A percentile compares a stretch with the other conserved stretches of the same genome.
Evolutionary conservation across 2,888 invertebrate genomes (phyloP).

Genomic region (Latrodectus elegans): DNA sequence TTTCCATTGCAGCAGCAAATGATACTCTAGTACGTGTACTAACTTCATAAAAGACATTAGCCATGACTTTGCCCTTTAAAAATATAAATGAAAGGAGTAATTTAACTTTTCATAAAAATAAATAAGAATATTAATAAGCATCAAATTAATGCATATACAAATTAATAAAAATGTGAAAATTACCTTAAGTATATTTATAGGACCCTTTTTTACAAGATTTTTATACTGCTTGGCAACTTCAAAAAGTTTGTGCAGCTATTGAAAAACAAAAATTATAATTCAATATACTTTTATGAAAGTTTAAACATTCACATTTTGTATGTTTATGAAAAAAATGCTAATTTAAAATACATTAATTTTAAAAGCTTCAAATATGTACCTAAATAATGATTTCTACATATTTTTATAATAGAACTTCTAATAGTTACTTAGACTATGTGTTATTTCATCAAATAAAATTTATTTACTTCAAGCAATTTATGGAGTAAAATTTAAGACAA

Average conservation of each 20-base stretch:
- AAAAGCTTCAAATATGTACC: background rate
- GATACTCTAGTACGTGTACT: constrained; percentile 97
- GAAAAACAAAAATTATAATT: background rate
- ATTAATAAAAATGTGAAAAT: background rate
- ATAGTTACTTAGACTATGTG: no score
- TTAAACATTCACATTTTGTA: background rate
- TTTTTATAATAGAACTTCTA: background rate
- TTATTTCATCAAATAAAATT: no score
- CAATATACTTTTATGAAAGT: background rate
- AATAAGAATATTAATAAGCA: background rate
- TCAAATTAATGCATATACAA: background rate
- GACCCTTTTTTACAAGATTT: constrained; percentile 87
- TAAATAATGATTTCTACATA: background rate
- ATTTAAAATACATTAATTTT: background rate
- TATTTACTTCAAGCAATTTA: no score
- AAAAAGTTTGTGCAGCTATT: constrained; percentile 88
- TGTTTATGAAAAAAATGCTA: background rate
- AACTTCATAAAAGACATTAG: constrained; percentile 97
- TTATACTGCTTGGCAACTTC: constrained; percentile 93
- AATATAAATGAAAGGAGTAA: constrained; percentile 31
- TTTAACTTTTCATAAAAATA: background rate
- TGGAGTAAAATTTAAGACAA: no score
- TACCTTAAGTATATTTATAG: constrained; percentile 86
- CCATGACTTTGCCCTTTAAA: constrained; percentile 90
- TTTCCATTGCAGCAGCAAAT: constrained; percentile 96